Base-by-base conservation (phyloP, 2,113 vertebrate species). In the Megaceryle maxima region DNA sequence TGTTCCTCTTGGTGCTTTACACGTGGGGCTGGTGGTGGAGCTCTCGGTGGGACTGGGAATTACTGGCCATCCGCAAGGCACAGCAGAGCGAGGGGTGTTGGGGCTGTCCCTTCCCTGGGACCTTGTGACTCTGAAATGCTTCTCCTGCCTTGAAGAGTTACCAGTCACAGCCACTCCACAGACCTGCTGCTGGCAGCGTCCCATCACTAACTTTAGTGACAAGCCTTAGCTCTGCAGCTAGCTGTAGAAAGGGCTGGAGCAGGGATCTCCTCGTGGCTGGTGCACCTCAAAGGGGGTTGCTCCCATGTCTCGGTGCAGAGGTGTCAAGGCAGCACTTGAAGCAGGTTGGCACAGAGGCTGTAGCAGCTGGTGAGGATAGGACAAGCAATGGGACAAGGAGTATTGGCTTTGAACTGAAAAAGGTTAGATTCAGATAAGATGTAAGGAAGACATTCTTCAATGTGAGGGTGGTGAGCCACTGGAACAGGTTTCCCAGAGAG, bases 11-110 rank as follows among this genome's bases (percentile, higher is more conserved):
- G 2, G 41, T 24, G 35, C 48, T 55, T 72, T 44, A 57, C 13
- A 2, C 0, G 19, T 0, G 0, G 56, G 29, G 83, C 41, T 85
- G 17, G 0, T 1, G 39, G 60, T 1, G 48, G 51, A 20, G 69
- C 39, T 86, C 41, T 53, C 1, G 3, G 79, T 74, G 88, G 88
- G 41, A 14, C 37, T 16, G 75, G 84, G 92, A 83, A 20, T 3
- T 59, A 37, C 79, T 0, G 25, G 48, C 46, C 33, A 3, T 39
- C 37, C 88, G 35, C 2, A 5, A 66, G 51, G 70, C 68, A 21
- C 1, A 2, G 50, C 68, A 62, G 56, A 74, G 57, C 0, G 10
- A 72, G 43, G 2, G 3, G 43, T 63, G 76, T 19, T 31, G 55
- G 62, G 70, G 50, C 50, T 90, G 33, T 37, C 51, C 75, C 72